Conservation (phyloP, 2,113 vertebrate genomes). For the Hippocampus barbouri region DNA sequence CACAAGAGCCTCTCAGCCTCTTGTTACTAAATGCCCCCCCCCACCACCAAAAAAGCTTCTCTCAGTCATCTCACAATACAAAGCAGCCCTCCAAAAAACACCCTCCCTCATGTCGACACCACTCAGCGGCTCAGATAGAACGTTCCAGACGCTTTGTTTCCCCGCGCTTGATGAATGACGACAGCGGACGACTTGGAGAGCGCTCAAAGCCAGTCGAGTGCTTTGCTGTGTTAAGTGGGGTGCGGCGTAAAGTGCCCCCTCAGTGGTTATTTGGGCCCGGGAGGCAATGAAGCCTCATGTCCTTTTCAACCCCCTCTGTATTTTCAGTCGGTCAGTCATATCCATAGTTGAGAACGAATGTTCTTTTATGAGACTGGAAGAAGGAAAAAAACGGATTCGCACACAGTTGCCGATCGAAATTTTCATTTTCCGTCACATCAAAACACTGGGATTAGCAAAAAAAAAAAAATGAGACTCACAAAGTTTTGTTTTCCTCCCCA, state of each 20-base stretch:
- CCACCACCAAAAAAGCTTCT: neutral
- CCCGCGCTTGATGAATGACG: conserved; percentile 42
- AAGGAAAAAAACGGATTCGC: too few species aligned
- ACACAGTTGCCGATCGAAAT: too few species aligned
- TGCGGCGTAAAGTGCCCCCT: conserved; percentile 19
- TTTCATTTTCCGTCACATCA: too few species aligned
- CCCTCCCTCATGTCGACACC: conserved; percentile 25
- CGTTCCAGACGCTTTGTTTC: conserved; percentile 24
- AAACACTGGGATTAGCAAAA: too few species aligned
- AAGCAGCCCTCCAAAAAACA: conserved; percentile 30
- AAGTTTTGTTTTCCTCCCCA: too few species aligned
- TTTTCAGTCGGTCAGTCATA: neutral
- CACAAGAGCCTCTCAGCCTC: conserved; percentile 46
- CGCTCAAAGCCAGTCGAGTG: conserved; percentile 30
- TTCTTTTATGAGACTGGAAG: neutral
- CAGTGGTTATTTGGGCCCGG: conserved; percentile 1
- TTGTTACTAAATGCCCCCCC: conserved; percentile 50
- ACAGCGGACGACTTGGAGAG: conserved; percentile 37
- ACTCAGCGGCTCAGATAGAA: conserved; percentile 36
- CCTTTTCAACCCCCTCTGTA: neutral
- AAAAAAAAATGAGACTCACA: too few species aligned
- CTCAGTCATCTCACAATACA: conserved; percentile 30
- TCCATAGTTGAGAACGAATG: neutral
- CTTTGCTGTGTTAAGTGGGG: conserved; percentile 23
- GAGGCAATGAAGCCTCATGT: neutral